Base-by-base conservation (phyloP, 1,140 invertebrate species). In the Schlechtendalia chinensis region DNA sequence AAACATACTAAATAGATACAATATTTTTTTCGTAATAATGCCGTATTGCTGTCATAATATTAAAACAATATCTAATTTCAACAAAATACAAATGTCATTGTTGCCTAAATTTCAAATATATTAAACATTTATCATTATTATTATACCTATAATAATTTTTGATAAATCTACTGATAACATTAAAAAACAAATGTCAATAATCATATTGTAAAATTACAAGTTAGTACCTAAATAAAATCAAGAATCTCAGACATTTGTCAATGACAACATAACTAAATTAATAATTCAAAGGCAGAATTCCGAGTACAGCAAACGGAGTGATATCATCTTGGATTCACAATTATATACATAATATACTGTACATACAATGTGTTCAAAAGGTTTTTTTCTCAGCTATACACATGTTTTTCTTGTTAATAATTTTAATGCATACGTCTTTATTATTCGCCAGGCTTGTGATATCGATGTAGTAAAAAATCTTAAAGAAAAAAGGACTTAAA, bases 1-100 rank as follows among this genome's bases (percentile, higher is more conserved):
- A 67, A n/a, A 17, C 8, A 8, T 71, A 71, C 14, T 53, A 53
- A 71, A 71, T 29, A 71, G 22, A 10, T 50, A 39, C 32, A 39
- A 39, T 39, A 50, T 50, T 47, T 63, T 19, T 32, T 63, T 53
- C 14, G 45, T 69, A 71, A 71, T 53, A 71, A 71, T 71, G 47
- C 69, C 69, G 11, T 53, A 71, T 53, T 71, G 47, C 69, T 47
- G 11, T 27, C 47, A 71, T 71, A 71, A 29, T 53, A 29, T 27
- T 47, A 45, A 69, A 45, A 69, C 16, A 53, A 47, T 71, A 50
- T 27, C 14, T 50, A 24, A 50, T 50, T 71, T 24, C 8, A 69
- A 12, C 39, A 47, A 69, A 69, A 45, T 22, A 67, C 19, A 45
- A 39, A 69, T 24, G 24, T 47, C 47, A 58, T 50, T 39, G 29